These are phyloP conservation scores for Zaprionus nigranus DNA, from an alignment of 1,140 invertebrate species.

Conservation along the genomic window DNA sequence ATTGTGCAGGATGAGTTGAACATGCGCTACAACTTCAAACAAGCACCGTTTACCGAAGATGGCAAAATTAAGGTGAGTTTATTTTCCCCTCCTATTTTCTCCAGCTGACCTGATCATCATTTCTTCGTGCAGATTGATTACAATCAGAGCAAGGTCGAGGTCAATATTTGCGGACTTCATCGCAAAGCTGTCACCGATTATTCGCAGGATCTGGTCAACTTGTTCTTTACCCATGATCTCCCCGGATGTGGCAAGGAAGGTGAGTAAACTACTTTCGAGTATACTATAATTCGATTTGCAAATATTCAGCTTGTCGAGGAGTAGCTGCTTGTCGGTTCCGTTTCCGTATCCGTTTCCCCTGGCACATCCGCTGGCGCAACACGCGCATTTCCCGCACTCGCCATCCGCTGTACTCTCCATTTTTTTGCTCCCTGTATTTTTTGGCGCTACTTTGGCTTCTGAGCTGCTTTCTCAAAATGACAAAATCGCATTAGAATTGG, in stretches of 20 bases:
- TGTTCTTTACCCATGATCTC: slow-evolving; percentile 75
- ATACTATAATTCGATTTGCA: slow-evolving; percentile 71
- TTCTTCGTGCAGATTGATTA: slow-evolving; percentile 56
- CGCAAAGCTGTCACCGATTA: slow-evolving; percentile 79
- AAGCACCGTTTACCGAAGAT: slow-evolving; percentile 62
- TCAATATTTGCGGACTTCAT: slow-evolving; percentile 70
- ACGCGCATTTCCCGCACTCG: slow-evolving; percentile 63
- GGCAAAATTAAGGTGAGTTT: slow-evolving; percentile 75
- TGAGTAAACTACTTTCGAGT: slow-evolving; percentile 40
- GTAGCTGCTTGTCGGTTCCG: slow-evolving; percentile 60
- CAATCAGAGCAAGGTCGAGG: slow-evolving; percentile 49
- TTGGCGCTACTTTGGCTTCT: slow-evolving; percentile 30
- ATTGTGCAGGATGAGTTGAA: slow-evolving; percentile 71
- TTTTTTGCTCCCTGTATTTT: slow-evolving; percentile 27
- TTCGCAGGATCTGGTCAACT: slow-evolving; percentile 77
- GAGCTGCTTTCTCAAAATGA: slow-evolving; percentile 66
- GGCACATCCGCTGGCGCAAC: slow-evolving; percentile 56
- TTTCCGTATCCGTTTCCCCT: slow-evolving; percentile 61
- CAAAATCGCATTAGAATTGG: slow-evolving; percentile 83
- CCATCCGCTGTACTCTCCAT: slow-evolving; percentile 49
- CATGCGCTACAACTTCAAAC: slow-evolving; percentile 62
- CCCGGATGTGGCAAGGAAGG: slow-evolving; percentile 71
- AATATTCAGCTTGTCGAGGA: slow-evolving; percentile 27
- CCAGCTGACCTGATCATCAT: not conserved
- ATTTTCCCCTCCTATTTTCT: not conserved